Percentiles rank a stretch among this genome's conserved stretches.
Evolutionary conservation across 2,113 vertebrate species (phyloP).

Genomic region (Gallinago media): DNA sequence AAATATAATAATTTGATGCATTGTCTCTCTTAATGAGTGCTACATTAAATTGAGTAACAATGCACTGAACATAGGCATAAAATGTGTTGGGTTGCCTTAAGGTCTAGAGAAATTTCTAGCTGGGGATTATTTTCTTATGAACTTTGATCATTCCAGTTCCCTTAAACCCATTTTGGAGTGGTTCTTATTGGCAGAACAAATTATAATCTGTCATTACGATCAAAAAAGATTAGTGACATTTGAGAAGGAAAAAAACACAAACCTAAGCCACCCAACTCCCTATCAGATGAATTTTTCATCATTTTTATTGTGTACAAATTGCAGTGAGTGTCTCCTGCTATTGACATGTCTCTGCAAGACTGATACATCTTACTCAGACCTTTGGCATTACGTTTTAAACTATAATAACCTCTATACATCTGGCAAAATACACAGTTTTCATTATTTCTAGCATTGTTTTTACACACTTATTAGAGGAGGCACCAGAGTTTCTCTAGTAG

Average conservation of each 20-base stretch:
- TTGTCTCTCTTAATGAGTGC: background rate
- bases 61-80: background rate
- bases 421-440: background rate
- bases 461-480: background rate
- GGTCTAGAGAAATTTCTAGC: background rate
- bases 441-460: background rate
- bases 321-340: background rate
- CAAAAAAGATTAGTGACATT: slow-evolving; percentile 5
- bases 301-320: background rate
- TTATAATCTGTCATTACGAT: background rate
- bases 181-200: slow-evolving; percentile 16
- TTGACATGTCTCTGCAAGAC: background rate
- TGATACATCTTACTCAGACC: background rate
- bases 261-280: background rate
- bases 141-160: background rate
- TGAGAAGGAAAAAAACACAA: background rate
- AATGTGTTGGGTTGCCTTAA: background rate
- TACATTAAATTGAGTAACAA: background rate
- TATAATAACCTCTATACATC: background rate
- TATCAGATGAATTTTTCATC: background rate
- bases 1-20: background rate
- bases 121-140: background rate
- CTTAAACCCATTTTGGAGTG: slow-evolving; percentile 21
- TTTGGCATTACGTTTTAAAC: background rate
- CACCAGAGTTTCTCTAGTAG: background rate